phyloP scores from a whole-genome alignment of 2,888 invertebrate species.

The Parochlus steinenii region DNA sequence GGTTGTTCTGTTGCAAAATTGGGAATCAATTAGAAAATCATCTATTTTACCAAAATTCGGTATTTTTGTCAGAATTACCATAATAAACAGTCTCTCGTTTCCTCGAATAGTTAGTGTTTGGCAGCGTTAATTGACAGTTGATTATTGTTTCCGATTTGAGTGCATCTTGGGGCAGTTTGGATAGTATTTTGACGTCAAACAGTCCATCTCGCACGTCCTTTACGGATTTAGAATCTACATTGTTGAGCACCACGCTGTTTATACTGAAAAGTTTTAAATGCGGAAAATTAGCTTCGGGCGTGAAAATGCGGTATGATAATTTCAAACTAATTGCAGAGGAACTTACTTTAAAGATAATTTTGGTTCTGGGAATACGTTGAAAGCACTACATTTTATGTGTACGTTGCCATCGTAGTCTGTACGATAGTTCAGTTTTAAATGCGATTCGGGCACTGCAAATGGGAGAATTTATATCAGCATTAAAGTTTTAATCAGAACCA shows the following conservation, averaged over 20 bases:
- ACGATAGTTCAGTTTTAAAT: slow-evolving; percentile 11
- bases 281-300: background rate
- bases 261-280: slow-evolving; percentile 2
- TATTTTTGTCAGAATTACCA: slow-evolving; percentile 23
- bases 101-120: slow-evolving; percentile 31
- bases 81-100: slow-evolving; percentile 31
- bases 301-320: background rate
- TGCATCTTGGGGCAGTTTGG: slow-evolving; percentile 28
- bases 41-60: too few relatives aligned
- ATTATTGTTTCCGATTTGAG: slow-evolving; percentile 31
- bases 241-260: slow-evolving; percentile 11
- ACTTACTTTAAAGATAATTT: slow-evolving; percentile 12
- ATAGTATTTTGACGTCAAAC: slow-evolving; percentile 28
- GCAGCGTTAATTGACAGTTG: slow-evolving; percentile 30
- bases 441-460: slow-evolving; percentile 12
- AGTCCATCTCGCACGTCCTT: slow-evolving; percentile 21
- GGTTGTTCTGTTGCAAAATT: slow-evolving; percentile 5
- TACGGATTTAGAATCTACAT: slow-evolving; percentile 10
- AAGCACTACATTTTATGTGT: slow-evolving; percentile 12
- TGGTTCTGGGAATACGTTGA: slow-evolving; percentile 11
- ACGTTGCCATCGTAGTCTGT: slow-evolving; percentile 10
- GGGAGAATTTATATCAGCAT: too few relatives aligned
- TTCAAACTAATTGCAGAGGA: background rate
- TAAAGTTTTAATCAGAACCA: too few relatives aligned
- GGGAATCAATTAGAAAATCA: background rate